phyloP scores from a whole-genome alignment of 2,113 vertebrate species.

The Pomatorhinus ruficollis region DNA sequence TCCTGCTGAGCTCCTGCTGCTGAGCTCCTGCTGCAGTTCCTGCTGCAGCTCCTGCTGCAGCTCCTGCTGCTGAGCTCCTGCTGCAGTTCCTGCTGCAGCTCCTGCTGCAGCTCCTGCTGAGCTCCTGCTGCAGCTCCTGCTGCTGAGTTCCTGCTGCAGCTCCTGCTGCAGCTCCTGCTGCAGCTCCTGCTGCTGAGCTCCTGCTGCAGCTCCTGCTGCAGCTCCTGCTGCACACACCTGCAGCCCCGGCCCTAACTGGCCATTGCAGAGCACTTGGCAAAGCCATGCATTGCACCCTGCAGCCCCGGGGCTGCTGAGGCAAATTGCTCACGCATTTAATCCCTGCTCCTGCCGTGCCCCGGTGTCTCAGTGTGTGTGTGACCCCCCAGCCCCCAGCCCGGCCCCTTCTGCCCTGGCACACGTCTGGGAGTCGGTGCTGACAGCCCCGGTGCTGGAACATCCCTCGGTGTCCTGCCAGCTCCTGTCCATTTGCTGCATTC shows the following conservation, averaged over 20 bases:
- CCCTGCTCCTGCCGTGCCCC: neutral
- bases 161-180: too few relatives aligned
- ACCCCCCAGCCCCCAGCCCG: neutral
- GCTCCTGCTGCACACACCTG: too few relatives aligned
- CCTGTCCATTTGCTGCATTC: neutral
- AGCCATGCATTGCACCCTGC: neutral
- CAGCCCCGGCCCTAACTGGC: neutral
- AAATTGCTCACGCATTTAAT: neutral
- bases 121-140: neutral
- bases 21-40: neutral
- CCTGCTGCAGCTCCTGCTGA: too few relatives aligned
- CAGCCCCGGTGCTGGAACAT: neutral
- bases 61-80: neutral
- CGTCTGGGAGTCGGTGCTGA: rapidly evolving
- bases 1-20: too few relatives aligned
- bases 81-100: too few relatives aligned
- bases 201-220: too few relatives aligned
- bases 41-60: too few relatives aligned
- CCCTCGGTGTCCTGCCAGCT: neutral
- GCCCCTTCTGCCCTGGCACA: neutral
- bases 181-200: neutral
- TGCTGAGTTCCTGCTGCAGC: neutral
- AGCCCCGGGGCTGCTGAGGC: neutral
- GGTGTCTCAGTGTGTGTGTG: neutral
- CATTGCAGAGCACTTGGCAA: neutral